Percentiles rank a stretch among this genome's conserved stretches.
phyloP scores from a whole-genome alignment of 2,797 vertebrate species.

The Siniperca undulata region DNA sequence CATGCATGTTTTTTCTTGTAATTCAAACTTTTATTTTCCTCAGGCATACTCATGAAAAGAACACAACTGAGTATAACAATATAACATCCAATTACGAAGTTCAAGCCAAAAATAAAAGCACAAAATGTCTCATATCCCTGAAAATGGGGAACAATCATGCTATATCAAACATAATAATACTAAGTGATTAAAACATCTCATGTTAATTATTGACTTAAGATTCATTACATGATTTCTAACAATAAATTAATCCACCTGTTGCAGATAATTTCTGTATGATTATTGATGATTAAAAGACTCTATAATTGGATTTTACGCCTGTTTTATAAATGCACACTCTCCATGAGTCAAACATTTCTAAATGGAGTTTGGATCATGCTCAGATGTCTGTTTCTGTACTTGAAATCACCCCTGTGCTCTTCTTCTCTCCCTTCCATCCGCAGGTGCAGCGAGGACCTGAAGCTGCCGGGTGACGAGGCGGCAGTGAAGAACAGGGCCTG shows the following conservation, averaged over 20 bases:
- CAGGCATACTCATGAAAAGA: not conserved
- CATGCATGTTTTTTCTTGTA: not conserved
- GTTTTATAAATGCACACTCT: not conserved
- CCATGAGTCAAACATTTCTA: not conserved
- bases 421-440: not conserved
- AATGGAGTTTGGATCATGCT: not conserved
- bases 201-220: not conserved
- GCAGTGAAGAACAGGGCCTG: slow-evolving; percentile 87
- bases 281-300: not conserved
- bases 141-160: not conserved
- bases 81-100: not conserved
- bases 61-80: not conserved
- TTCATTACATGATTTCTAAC: not conserved
- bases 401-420: not conserved
- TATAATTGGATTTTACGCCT: not conserved
- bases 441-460: slow-evolving; percentile 95
- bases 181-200: not conserved
- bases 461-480: slow-evolving; percentile 89
- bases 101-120: slow-evolving; percentile 10
- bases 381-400: not conserved
- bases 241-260: not conserved
- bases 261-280: not conserved
- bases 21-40: slow-evolving; percentile 10
- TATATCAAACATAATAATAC: not conserved
- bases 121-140: slow-evolving; percentile 1